These are phyloP conservation scores for Rhynchomys soricoides DNA, from an alignment of 2,113 vertebrate species.

Conservation along the genomic window DNA sequence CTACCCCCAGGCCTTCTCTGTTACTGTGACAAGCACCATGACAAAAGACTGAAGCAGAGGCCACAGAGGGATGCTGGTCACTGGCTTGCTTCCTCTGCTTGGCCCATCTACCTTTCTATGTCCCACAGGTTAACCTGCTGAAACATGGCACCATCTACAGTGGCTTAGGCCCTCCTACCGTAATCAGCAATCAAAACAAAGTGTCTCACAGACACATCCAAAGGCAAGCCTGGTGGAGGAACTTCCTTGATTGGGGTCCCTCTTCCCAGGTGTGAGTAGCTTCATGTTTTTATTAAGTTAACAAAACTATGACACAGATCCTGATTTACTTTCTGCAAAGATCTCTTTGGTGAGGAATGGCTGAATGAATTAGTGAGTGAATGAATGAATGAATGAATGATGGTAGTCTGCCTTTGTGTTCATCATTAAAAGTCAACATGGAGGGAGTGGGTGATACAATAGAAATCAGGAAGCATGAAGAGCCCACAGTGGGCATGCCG, in stretches of 20 bases:
- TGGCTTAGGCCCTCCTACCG: neutral
- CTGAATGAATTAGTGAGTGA: neutral
- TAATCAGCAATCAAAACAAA: neutral
- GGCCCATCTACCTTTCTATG: neutral
- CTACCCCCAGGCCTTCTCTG: neutral
- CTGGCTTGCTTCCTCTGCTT: neutral
- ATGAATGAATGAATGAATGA: neutral
- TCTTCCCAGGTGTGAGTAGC: neutral
- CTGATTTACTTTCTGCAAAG: neutral
- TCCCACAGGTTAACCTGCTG: neutral
- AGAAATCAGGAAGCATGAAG: neutral
- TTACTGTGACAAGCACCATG: neutral
- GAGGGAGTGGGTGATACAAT: neutral
- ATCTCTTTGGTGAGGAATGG: neutral
- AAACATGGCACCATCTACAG: neutral
- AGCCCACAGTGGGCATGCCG: accelerated
- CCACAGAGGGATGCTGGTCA: neutral
- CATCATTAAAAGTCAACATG: neutral
- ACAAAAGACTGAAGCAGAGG: neutral
- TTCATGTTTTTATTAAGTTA: neutral
- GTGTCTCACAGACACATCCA: neutral
- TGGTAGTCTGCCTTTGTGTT: neutral
- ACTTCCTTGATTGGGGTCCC: neutral
- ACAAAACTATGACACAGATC: neutral
- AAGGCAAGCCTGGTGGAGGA: neutral